phyloP scores from a whole-genome alignment of 2,888 invertebrate genomes.

The Zele albiditarsus region DNA sequence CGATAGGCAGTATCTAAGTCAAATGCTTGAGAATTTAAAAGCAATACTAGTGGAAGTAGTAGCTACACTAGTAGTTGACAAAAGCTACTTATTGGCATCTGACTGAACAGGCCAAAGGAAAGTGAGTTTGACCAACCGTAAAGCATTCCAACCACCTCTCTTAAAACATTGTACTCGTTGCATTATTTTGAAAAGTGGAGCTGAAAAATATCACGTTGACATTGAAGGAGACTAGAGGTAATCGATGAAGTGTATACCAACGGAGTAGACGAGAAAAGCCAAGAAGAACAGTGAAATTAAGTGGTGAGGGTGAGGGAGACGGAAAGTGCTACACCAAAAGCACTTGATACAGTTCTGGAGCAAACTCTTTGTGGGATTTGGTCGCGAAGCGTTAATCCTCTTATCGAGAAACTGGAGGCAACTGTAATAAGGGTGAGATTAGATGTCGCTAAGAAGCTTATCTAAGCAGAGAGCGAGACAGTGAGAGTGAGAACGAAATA shows the following conservation, averaged over 20 bases:
- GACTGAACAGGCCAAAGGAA: slow-evolving; percentile 34
- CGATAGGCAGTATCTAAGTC: neutral
- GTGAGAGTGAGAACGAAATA: neutral
- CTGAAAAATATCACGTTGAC: neutral
- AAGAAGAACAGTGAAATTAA: neutral
- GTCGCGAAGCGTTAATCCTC: slow-evolving; percentile 56
- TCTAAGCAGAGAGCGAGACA: slow-evolving; percentile 47
- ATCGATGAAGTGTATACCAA: slow-evolving; percentile 13
- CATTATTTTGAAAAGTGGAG: neutral
- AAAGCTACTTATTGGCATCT: slow-evolving; percentile 46
- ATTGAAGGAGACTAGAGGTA: slow-evolving; percentile 25
- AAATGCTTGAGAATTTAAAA: neutral
- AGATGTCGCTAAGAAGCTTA: slow-evolving; percentile 61
- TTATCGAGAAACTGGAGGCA: slow-evolving; percentile 55
- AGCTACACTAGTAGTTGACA: neutral
- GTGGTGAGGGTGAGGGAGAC: slow-evolving; percentile 14
- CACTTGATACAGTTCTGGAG: slow-evolving; percentile 36
- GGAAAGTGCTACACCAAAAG: slow-evolving; percentile 32
- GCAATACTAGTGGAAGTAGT: neutral
- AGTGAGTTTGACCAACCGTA: slow-evolving; percentile 39
- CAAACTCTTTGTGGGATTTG: slow-evolving; percentile 45
- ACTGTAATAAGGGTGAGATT: slow-evolving; percentile 62
- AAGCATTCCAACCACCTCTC: slow-evolving; percentile 2
- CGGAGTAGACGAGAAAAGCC: slow-evolving; percentile 20
- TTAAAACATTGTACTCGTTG: neutral